A percentile compares a stretch with the other conserved stretches of the same genome.
Evolutionary conservation across 2,797 vertebrate species (phyloP).

Genomic region (Pelodytes ibericus): DNA sequence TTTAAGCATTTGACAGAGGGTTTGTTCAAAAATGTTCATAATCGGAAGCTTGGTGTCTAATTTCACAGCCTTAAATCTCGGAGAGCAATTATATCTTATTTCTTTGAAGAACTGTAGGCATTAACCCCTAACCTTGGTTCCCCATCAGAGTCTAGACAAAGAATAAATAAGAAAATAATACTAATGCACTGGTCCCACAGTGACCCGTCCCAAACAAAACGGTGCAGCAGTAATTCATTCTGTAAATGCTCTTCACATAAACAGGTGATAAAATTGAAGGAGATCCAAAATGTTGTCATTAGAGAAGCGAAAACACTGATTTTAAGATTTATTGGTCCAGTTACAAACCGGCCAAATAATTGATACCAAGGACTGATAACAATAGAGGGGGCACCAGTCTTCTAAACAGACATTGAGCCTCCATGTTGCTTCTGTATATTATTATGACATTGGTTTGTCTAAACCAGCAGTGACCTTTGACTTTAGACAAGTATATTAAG

Average conservation of each 20-base stretch:
- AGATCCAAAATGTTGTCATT: conserved; percentile 63
- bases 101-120: neutral
- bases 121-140: conserved; percentile 13
- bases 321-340: conserved; percentile 69
- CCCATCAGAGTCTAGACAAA: conserved; percentile 47
- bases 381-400: conserved; percentile 64
- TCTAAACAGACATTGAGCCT: conserved; percentile 68
- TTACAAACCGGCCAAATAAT: conserved; percentile 65
- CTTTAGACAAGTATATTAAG: conserved; percentile 72
- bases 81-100: conserved; percentile 7
- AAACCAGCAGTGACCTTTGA: conserved; percentile 66
- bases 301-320: conserved; percentile 66
- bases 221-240: conserved; percentile 14
- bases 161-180: conserved; percentile 37
- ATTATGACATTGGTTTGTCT: conserved; percentile 71
- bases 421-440: conserved; percentile 72
- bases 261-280: conserved; percentile 69
- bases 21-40: no score
- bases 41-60: neutral
- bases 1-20: no score
- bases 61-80: neutral
- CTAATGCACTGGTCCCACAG: no score
- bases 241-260: conserved; percentile 63
- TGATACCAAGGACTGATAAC: conserved; percentile 68
- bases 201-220: no score